Base-by-base conservation (phyloP, 2,888 invertebrate species). In the Cantharis rufa region DNA sequence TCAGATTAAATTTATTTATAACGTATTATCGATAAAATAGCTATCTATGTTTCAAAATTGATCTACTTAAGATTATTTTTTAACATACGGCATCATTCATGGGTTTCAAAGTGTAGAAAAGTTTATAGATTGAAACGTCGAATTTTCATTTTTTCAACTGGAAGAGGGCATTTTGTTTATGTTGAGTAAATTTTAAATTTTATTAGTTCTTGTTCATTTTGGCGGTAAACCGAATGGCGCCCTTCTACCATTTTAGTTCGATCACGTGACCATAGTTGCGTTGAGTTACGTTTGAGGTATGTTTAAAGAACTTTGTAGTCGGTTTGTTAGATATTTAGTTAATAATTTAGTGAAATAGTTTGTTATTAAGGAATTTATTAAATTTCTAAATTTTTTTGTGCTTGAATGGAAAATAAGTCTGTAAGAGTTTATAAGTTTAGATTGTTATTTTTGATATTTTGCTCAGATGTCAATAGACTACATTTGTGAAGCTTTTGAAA, bases 401-500 rank as follows among this genome's bases (percentile, higher is more conserved):
- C 69, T 74, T 75, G 72, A 70, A 61, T 72, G 75, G 62, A 70
- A 62, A 64, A 75, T 24, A 62, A 63, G 61, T 71, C 61, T 75
- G 74, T 77, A 77, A 77, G 77, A 74, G 72, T 72, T 75, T 72
- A 75, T 70, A 62, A 66, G 62, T 21, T 74, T 78, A 75, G 75
- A 72, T 75, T 24, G 69, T 74, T 64, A 66, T 72, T 66, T 27
- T 32, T 70, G 75, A 82, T 82, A 81, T 82, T 76, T 81, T 80
- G 77, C 72, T 70, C 48, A 79, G 79, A 79, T 91, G 91, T 91
- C 91, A 91, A 89, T 90, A 90, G 89, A 90, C 89, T 90, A 90
- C 90, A 90, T 91, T 90, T 82, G 90, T 89, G 91, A 91, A 91
- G 90, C 90, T 90, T 90, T 90, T 90, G 91, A 92, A 92, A 93